Conservation (phyloP, 2,888 invertebrate species). For the Yponomeuta sedellus region DNA sequence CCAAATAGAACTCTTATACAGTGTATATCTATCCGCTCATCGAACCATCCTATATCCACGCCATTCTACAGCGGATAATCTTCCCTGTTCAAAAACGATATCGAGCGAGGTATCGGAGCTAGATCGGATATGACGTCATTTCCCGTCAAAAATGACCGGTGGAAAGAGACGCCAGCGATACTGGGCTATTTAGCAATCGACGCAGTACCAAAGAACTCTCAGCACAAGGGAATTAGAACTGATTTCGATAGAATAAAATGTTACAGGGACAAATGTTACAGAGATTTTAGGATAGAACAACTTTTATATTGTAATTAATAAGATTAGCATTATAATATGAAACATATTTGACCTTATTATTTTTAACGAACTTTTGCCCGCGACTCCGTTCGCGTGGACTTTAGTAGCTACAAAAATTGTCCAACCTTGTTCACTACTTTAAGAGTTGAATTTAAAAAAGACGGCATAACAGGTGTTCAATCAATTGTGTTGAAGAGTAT, state of each 20-base stretch:
- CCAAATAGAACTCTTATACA: too few species aligned
- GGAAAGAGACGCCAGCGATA: slow-evolving; percentile 47
- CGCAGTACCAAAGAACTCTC: not conserved
- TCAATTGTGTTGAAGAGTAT: too few species aligned
- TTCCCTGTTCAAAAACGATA: slow-evolving; percentile 24
- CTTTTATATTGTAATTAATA: too few species aligned
- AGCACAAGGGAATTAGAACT: not conserved
- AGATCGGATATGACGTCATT: slow-evolving; percentile 70
- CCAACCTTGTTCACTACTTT: too few species aligned
- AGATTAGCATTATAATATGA: too few species aligned
- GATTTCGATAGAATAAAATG: not conserved
- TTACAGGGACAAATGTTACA: not conserved
- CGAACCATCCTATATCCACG: not conserved
- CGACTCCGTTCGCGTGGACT: too few species aligned
- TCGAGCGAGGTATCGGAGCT: slow-evolving; percentile 44
- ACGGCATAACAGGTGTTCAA: too few species aligned
- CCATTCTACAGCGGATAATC: not conserved
- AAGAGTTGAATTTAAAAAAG: too few species aligned
- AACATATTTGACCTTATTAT: too few species aligned
- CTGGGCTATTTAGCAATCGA: slow-evolving; percentile 20
- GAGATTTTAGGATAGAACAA: not conserved
- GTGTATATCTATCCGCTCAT: not conserved
- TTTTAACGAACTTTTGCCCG: too few species aligned
- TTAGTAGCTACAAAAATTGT: too few species aligned
- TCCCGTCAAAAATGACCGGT: slow-evolving; percentile 66